phyloP scores from a whole-genome alignment of 2,797 vertebrate species.

The Hippoglossus hippoglossus region DNA sequence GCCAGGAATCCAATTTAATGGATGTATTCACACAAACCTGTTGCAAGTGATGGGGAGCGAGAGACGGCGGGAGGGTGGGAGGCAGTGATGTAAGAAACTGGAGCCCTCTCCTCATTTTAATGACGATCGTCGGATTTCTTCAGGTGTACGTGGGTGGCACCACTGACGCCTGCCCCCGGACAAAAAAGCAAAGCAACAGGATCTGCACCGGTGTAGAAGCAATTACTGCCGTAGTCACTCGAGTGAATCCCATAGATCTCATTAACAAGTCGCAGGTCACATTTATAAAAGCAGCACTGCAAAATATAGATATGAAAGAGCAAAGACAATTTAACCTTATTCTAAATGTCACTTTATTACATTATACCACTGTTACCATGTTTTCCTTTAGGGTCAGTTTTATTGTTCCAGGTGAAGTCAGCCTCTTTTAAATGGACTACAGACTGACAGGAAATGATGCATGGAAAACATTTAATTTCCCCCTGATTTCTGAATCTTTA shows the following conservation, averaged over 20 bases:
- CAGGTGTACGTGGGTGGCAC: slow-evolving; percentile 55
- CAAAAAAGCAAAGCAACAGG: slow-evolving; percentile 51
- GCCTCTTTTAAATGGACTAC: neutral
- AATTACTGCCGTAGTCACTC: slow-evolving; percentile 58
- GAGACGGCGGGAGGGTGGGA: slow-evolving; percentile 13
- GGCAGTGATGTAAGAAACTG: slow-evolving; percentile 67
- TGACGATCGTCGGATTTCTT: slow-evolving; percentile 73
- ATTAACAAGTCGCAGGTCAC: slow-evolving; percentile 50
- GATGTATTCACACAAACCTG: slow-evolving; percentile 80
- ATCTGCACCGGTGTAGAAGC: slow-evolving; percentile 46
- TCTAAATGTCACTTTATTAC: neutral
- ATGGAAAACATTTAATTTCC: too few relatives aligned
- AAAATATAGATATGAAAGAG: slow-evolving; percentile 18
- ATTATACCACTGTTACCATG: too few relatives aligned
- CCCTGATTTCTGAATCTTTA: too few relatives aligned
- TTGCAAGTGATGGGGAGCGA: slow-evolving; percentile 67
- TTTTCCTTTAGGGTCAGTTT: too few relatives aligned
- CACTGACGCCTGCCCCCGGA: slow-evolving; percentile 39
- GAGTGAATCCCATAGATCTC: slow-evolving; percentile 57
- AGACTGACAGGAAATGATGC: too few relatives aligned
- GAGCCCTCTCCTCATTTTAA: slow-evolving; percentile 72
- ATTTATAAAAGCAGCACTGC: slow-evolving; percentile 26
- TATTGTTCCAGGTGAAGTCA: neutral
- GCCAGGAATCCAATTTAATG: slow-evolving; percentile 85
- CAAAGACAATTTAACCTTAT: neutral